phyloP scores from a whole-genome alignment of 2,888 invertebrate species.

The Saturnia pavonia region DNA sequence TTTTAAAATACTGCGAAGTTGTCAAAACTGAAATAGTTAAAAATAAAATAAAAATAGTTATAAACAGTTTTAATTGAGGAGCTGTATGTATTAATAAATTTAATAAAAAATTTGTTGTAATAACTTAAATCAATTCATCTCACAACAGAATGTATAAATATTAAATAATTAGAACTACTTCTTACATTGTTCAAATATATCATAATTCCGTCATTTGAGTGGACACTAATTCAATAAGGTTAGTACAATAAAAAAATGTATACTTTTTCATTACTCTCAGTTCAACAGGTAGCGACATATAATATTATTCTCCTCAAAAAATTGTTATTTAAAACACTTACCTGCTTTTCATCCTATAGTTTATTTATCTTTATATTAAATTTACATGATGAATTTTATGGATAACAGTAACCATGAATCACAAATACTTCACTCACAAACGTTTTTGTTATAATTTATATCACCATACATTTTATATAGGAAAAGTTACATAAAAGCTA shows the following conservation, averaged over 20 bases:
- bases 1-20: not conserved
- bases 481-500: not conserved
- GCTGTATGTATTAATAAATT: conserved; percentile 1
- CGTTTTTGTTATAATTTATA: not conserved
- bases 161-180: conserved; percentile 1
- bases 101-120: not conserved
- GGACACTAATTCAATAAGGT: not conserved
- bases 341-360: not conserved
- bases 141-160: conserved; percentile 14
- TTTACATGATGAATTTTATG: too few relatives aligned
- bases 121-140: conserved; percentile 1
- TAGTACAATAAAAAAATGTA: not conserved
- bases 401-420: not conserved
- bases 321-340: not conserved
- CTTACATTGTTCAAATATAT: not conserved
- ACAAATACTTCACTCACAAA: not conserved
- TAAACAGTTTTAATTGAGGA: not conserved
- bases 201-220: not conserved
- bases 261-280: not conserved
- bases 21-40: not conserved
- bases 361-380: too few relatives aligned
- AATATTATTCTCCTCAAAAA: not conserved
- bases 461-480: not conserved
- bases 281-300: not conserved
- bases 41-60: not conserved